phyloP scores from a whole-genome alignment of 1,140 invertebrate species.

The Philaenus spumarius region DNA sequence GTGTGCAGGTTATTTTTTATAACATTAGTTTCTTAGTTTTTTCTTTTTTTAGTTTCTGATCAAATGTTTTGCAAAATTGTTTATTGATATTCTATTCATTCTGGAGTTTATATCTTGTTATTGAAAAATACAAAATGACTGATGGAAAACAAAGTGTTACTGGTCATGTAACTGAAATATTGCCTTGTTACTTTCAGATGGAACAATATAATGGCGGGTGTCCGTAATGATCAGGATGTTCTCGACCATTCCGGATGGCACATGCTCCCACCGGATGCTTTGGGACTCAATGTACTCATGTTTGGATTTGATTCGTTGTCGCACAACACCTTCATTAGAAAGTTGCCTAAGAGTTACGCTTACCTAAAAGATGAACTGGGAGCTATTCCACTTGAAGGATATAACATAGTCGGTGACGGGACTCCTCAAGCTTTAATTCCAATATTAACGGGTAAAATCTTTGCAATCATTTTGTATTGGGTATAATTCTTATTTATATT shows the following conservation, averaged over 20 bases:
- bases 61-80: too few species aligned
- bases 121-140: too few species aligned
- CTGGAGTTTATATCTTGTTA: too few species aligned
- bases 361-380: slow-evolving; percentile 65
- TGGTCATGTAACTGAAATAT: too few species aligned
- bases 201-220: slow-evolving; percentile 50
- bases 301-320: slow-evolving; percentile 90
- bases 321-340: slow-evolving; percentile 75
- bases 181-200: slow-evolving; percentile 49
- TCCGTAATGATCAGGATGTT: slow-evolving; percentile 43
- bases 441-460: slow-evolving; percentile 72
- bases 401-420: slow-evolving; percentile 92
- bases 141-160: too few species aligned
- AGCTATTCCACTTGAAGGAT: slow-evolving; percentile 64
- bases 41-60: too few species aligned
- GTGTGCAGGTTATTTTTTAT: too few species aligned
- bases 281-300: slow-evolving; percentile 73
- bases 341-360: slow-evolving; percentile 72
- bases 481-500: too few species aligned
- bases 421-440: slow-evolving; percentile 90
- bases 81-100: too few species aligned
- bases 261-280: slow-evolving; percentile 41
- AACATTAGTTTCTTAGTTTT: too few species aligned
- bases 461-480: too few species aligned
- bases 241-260: slow-evolving; percentile 44